Base-by-base conservation (phyloP, 2,888 invertebrate genomes). In the Imbricaverruca yamaguchii region DNA sequence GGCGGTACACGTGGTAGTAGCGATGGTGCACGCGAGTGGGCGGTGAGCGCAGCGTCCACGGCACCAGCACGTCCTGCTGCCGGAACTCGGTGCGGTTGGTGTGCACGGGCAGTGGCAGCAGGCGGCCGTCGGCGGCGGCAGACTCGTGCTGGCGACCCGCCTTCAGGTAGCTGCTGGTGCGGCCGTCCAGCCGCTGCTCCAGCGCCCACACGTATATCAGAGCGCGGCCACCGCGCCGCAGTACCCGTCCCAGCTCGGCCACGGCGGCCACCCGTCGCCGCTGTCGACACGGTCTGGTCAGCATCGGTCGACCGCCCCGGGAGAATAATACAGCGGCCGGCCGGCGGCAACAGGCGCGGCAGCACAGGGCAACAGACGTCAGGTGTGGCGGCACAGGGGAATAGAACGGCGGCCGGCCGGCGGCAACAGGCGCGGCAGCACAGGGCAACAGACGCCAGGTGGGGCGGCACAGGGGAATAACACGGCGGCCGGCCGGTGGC, bases 201-300 rank as follows among this genome's bases (percentile, higher is more conserved):
- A 93, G 93, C 0, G 98, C 96, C 99, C 99, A 99, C 0, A 98
- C 98, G 84, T 98, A 97, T 82, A 99, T 92, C 10, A 98, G 89
- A 4, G 93, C 93, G 83, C 88, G 89, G 0, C 98, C 98, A 0
- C 91, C 91, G 0, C 89, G 86, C n/a, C 90, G 88, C 11, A 98
- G 88, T n/a, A 89, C 85, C 21, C 96, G 89, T 0, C 95, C 88
- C 85, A 97, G 92, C 87, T 96, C 95, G 39, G 87, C 86, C 21
- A 98, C 86, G 0, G 96, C 94, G 85, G 90, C 89, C 55, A 91
- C 85, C 85, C 98, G 90, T 84, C 98, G 90, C 80, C 92, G 91
- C 90, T 93, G 86, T 82, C 88, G 87, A n/a, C 21, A 80, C 63
- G 80, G 39, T 39, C 39, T 39, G 39, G 39, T 39, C 39, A 39